Evolutionary conservation across 2,113 vertebrate genomes (phyloP).

Genomic region (Pteruthius melanotis): DNA sequence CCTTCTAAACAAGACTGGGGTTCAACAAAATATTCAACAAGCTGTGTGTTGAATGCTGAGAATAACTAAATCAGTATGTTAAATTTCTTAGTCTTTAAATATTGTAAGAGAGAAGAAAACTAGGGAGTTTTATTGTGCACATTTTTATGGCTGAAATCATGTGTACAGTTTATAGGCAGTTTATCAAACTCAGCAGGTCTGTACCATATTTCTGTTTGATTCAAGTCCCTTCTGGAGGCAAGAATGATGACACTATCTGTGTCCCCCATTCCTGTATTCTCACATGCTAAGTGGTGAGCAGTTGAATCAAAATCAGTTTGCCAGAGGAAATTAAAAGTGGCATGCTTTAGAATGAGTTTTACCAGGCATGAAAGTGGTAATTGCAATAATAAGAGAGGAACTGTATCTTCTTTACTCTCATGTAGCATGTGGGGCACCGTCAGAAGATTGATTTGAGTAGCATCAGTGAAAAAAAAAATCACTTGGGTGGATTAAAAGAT

Average conservation of each 20-base stretch:
- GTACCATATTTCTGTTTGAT: background rate
- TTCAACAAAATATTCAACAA: background rate
- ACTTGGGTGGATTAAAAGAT: background rate
- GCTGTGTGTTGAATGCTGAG: background rate
- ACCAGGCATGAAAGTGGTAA: background rate
- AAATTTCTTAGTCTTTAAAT: background rate
- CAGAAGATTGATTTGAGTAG: background rate
- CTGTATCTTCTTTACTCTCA: background rate
- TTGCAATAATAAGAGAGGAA: background rate
- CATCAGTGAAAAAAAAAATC: background rate
- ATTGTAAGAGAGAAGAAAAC: background rate
- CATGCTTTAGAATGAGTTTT: background rate
- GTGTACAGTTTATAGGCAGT: background rate
- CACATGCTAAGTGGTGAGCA: background rate
- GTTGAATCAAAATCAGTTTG: background rate
- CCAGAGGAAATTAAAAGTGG: background rate
- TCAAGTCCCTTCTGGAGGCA: background rate
- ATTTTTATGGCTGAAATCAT: fast-evolving
- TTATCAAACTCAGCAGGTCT: background rate
- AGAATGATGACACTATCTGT: background rate
- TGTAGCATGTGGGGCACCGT: background rate
- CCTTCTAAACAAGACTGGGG: background rate
- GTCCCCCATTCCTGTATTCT: background rate
- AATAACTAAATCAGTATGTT: background rate
- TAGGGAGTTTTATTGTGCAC: background rate